These are phyloP conservation scores for Heterodera filipjevi DNA, from an alignment of 2,888 invertebrate species.

Conservation along the genomic window DNA sequence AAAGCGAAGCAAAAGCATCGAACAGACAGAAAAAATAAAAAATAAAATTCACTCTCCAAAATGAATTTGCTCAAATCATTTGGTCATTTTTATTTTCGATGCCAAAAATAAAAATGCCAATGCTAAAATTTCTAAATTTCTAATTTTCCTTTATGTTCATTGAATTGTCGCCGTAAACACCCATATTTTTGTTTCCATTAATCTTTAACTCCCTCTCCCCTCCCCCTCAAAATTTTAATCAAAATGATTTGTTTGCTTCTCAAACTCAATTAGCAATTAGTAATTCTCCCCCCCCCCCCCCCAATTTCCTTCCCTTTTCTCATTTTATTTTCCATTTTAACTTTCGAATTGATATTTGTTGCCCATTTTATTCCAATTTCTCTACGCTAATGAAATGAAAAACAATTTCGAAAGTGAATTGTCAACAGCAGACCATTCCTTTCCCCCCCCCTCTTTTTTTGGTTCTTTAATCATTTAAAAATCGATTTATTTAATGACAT, in stretches of 20 bases:
- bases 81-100: too few species aligned
- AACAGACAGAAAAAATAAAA: not conserved
- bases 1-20: not conserved
- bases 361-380: slow-evolving; percentile 7
- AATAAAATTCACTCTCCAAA: too few species aligned
- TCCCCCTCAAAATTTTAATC: not conserved
- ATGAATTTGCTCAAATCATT: too few species aligned
- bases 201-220: not conserved
- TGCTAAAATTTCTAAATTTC: too few species aligned
- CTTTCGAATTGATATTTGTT: not conserved
- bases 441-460: not conserved
- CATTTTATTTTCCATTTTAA: not conserved
- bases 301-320: not conserved
- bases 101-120: too few species aligned
- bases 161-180: not conserved
- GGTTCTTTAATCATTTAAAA: not conserved
- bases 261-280: not conserved
- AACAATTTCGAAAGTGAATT: slow-evolving; percentile 12
- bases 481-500: not conserved
- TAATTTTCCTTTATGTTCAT: too few species aligned
- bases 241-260: too few species aligned
- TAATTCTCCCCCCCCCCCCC: not conserved
- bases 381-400: slow-evolving; percentile 1
- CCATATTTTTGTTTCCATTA: not conserved
- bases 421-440: not conserved